Percentiles rank a stretch among this genome's conserved stretches.
These are phyloP conservation scores for Ornithoptera priamus DNA, from an alignment of 2,888 invertebrate species.

Conservation along the genomic window DNA sequence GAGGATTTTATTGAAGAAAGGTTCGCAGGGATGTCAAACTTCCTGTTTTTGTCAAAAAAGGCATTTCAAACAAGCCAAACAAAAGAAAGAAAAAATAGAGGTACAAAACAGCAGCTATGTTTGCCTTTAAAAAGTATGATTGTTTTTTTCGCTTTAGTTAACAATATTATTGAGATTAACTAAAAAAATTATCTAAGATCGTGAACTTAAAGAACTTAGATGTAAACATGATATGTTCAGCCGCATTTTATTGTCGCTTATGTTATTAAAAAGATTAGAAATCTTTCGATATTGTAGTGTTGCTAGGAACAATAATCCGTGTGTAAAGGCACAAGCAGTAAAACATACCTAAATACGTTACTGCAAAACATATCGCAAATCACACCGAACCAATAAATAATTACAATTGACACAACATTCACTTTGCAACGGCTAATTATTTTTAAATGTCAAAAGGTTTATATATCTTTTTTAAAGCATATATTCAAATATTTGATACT, in stretches of 20 bases:
- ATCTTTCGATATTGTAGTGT: neutral
- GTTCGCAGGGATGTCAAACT: too few species aligned
- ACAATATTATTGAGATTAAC: too few species aligned
- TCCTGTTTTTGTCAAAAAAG: too few species aligned
- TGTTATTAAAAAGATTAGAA: neutral
- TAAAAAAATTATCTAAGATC: too few species aligned
- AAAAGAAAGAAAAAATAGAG: too few species aligned
- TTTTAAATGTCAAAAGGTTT: neutral
- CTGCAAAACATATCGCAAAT: conserved; percentile 15
- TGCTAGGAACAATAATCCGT: neutral
- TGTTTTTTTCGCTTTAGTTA: too few species aligned
- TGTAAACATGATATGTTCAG: too few species aligned
- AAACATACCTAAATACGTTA: conserved; percentile 19
- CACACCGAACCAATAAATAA: neutral
- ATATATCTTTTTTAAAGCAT: neutral
- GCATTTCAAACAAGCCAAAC: too few species aligned
- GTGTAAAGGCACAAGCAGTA: neutral
- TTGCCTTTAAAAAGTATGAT: too few species aligned
- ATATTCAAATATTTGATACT: neutral
- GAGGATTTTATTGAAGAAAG: too few species aligned
- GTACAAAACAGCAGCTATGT: too few species aligned
- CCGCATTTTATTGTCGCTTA: neutral
- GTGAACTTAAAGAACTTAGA: too few species aligned
- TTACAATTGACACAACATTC: neutral
- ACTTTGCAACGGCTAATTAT: neutral